phyloP scores from a whole-genome alignment of 2,113 vertebrate genomes.

The Urocynchramus pylzowi region DNA sequence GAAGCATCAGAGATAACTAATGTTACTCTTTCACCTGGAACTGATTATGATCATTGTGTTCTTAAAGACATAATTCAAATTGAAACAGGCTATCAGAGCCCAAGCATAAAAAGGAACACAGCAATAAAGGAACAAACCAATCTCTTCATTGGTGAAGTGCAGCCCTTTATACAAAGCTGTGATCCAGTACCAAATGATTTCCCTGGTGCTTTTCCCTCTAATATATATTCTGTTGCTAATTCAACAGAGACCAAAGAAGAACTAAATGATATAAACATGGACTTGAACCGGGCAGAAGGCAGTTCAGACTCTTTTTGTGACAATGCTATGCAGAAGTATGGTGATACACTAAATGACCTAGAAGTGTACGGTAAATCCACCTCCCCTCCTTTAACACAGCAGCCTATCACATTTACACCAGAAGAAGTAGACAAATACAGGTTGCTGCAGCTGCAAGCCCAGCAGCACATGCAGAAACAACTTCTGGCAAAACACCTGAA shows the following conservation, averaged over 20 bases:
- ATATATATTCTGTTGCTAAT: conserved; percentile 60
- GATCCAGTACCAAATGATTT: conserved; percentile 69
- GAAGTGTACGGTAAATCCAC: conserved; percentile 62
- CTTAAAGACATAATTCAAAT: conserved; percentile 61
- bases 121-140: conserved; percentile 60
- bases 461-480: conserved; percentile 94
- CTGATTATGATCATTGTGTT: conserved; percentile 37
- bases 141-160: conserved; percentile 54
- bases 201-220: conserved; percentile 71
- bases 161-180: conserved; percentile 68
- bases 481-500: conserved; percentile 74
- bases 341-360: conserved; percentile 48
- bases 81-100: conserved; percentile 22
- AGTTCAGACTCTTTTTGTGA: conserved; percentile 60
- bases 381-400: conserved; percentile 75
- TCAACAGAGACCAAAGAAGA: conserved; percentile 77
- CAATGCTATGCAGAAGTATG: conserved; percentile 69
- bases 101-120: conserved; percentile 37
- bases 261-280: conserved; percentile 45
- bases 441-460: conserved; percentile 90
- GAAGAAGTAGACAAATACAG: conserved; percentile 97
- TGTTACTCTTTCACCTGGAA: not conserved
- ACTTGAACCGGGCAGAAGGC: conserved; percentile 33
- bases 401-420: conserved; percentile 88
- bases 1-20: conserved; percentile 18